phyloP scores from a whole-genome alignment of 2,888 invertebrate genomes.

The Drosophila kanekoi region DNA sequence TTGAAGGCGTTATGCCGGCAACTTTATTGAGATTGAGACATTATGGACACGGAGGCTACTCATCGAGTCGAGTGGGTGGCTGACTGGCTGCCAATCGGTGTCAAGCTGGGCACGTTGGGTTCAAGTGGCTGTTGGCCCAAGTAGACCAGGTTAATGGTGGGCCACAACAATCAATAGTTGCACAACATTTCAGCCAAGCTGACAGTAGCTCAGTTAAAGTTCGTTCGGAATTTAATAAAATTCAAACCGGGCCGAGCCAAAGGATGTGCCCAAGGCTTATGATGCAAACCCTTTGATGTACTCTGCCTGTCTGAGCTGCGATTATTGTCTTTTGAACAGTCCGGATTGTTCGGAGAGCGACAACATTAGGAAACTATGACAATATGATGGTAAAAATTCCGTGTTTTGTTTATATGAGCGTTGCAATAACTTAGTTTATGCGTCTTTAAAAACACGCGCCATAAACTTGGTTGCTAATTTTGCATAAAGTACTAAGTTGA shows the following conservation, averaged over 20 bases:
- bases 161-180: constrained; percentile 59
- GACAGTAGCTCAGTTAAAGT: constrained; percentile 30
- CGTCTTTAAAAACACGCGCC: not conserved
- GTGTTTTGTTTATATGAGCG: constrained; percentile 17
- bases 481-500: not conserved
- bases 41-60: constrained; percentile 72
- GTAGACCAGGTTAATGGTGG: constrained; percentile 76
- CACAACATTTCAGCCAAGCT: constrained; percentile 27
- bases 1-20: constrained; percentile 57
- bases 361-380: not conserved
- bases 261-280: constrained; percentile 18
- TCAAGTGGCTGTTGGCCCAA: constrained; percentile 69
- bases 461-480: not conserved
- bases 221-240: constrained; percentile 16
- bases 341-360: no score
- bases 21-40: constrained; percentile 79
- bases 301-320: constrained; percentile 4
- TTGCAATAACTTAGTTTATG: constrained; percentile 20
- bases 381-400: constrained; percentile 7
- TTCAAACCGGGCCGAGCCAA: not conserved
- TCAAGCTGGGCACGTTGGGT: constrained; percentile 66
- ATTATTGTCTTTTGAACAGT: constrained; percentile 39
- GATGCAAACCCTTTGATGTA: not conserved
- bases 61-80: constrained; percentile 69
- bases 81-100: constrained; percentile 25